A percentile compares a stretch with the other conserved stretches of the same genome.
Evolutionary conservation across 2,888 invertebrate genomes (phyloP).

Genomic region (Microctonus hyperodae): DNA sequence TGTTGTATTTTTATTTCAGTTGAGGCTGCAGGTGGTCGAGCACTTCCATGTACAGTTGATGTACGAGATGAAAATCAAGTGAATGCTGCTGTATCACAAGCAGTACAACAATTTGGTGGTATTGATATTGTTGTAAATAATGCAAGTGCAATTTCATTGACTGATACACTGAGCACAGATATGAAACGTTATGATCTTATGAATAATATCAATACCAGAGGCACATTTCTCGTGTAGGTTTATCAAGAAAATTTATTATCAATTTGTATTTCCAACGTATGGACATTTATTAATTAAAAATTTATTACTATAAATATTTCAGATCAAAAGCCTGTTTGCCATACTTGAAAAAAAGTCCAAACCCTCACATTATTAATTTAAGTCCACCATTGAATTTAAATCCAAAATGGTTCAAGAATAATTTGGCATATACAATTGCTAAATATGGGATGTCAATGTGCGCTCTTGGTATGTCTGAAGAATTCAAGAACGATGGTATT

Average conservation of each 20-base stretch:
- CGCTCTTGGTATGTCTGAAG: conserved; percentile 95
- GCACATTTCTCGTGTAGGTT: conserved; percentile 91
- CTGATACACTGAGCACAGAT: conserved; percentile 82
- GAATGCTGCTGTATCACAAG: conserved; percentile 74
- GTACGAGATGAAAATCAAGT: conserved; percentile 84
- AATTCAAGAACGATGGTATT: conserved; percentile 82
- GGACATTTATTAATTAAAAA: neutral
- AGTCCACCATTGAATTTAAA: conserved; percentile 93
- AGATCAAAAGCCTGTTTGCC: conserved; percentile 93
- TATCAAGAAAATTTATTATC: too few relatives aligned
- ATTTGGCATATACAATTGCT: conserved; percentile 97
- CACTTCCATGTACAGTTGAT: conserved; percentile 87
- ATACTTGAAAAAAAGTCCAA: conserved; percentile 82
- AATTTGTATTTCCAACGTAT: too few relatives aligned
- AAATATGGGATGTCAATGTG: conserved; percentile 99
- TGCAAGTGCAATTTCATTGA: conserved; percentile 91
- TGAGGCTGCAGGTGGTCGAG: conserved; percentile 85
- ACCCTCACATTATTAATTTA: conserved; percentile 93
- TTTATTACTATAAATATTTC: conserved; percentile 41
- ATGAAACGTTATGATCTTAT: conserved; percentile 98
- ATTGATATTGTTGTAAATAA: conserved; percentile 96
- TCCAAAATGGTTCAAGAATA: conserved; percentile 88
- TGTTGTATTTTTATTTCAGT: conserved; percentile 72
- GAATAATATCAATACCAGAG: conserved; percentile 93
- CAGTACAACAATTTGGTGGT: conserved; percentile 88